Evolutionary conservation across 1,140 invertebrate genomes (phyloP).

Genomic region (Acromyrmex charruanus): DNA sequence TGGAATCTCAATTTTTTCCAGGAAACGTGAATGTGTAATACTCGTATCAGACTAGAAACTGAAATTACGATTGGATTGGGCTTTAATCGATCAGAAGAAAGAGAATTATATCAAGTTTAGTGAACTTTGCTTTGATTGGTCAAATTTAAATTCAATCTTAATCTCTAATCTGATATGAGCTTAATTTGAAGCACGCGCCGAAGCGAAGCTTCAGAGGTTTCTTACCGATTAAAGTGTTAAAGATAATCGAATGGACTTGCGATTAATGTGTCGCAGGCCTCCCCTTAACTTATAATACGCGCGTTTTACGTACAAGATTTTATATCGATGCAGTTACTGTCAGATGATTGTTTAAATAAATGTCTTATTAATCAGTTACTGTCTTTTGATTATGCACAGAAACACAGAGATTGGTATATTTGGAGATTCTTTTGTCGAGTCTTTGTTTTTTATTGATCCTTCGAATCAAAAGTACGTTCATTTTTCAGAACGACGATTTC

Average conservation of each 20-base stretch:
- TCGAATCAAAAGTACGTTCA: not conserved
- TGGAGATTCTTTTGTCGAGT: not conserved
- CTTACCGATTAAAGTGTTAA: constrained; percentile 23
- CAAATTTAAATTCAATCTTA: no score
- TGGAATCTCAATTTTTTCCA: constrained; percentile 13
- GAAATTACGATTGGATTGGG: no score
- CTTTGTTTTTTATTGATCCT: constrained; percentile 1
- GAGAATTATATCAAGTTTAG: no score
- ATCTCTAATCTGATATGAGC: no score
- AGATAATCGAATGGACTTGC: constrained; percentile 15
- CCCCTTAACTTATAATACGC: constrained; percentile 43
- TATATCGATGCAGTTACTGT: constrained; percentile 57
- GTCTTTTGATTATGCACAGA: constrained; percentile 21
- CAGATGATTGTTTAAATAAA: constrained; percentile 62
- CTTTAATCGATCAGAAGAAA: no score
- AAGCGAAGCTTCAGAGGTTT: not conserved
- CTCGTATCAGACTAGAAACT: no score
- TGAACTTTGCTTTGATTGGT: no score
- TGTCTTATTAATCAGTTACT: constrained; percentile 44
- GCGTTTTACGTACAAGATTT: constrained; percentile 62
- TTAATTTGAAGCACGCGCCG: not conserved
- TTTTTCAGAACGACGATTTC: constrained; percentile 89
- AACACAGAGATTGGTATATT: not conserved
- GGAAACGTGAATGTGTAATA: not conserved
- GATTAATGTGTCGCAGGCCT: constrained; percentile 16